A percentile compares a stretch with the other conserved stretches of the same genome.
Conservation (phyloP, 1,140 invertebrate genomes). For the Diorhabda sublineata region DNA sequence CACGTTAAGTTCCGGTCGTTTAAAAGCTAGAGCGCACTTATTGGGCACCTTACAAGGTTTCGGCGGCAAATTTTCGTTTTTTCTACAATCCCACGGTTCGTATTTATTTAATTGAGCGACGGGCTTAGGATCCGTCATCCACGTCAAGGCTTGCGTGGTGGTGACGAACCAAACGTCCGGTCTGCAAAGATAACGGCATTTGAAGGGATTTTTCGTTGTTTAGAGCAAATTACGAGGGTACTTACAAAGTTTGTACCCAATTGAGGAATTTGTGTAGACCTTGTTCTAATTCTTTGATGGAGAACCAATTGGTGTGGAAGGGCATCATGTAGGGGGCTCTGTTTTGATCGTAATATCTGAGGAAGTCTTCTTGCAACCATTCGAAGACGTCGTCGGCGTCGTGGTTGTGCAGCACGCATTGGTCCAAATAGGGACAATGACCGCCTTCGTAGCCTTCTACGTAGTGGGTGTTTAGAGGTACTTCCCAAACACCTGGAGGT, state of each 20-base stretch:
- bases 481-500: constrained; percentile 78
- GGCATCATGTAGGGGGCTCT: constrained; percentile 90
- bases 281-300: constrained; percentile 77
- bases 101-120: constrained; percentile 65
- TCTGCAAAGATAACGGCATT: constrained; percentile 49
- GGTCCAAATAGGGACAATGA: constrained; percentile 88
- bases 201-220: not conserved
- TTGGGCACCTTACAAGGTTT: constrained; percentile 76
- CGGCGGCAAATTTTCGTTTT: constrained; percentile 62
- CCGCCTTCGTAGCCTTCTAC: constrained; percentile 85
- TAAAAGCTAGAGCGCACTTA: constrained; percentile 80
- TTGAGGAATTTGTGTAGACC: constrained; percentile 85
- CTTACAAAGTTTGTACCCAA: constrained; percentile 73
- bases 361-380: constrained; percentile 89
- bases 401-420: constrained; percentile 87
- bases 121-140: constrained; percentile 83
- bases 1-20: constrained; percentile 67
- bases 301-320: constrained; percentile 94
- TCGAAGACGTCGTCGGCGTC: constrained; percentile 82
- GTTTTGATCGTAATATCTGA: constrained; percentile 79
- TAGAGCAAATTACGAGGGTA: constrained; percentile 32
- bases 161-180: constrained; percentile 88
- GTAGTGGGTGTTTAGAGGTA: constrained; percentile 89
- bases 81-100: constrained; percentile 77
- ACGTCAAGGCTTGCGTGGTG: constrained; percentile 82